Percentiles rank a stretch among this genome's conserved stretches.
These are phyloP conservation scores for Drosophila melanogaster DNA, from an alignment of 1,140 invertebrate species.

Conservation along the genomic window Release_6_plus_ISO1_MT NC_004354.4:14284501-14285000, in stretches of 20 bases:
- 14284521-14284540: slow-evolving; percentile 1
- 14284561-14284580: neutral
- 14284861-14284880: neutral
- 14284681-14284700: neutral
- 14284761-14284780: neutral
- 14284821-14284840: neutral
- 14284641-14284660: neutral
- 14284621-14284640: neutral
- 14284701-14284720: neutral
- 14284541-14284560: neutral
- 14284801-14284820: neutral
- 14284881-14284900: neutral
- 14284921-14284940: neutral
- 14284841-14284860: neutral
- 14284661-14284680: neutral
- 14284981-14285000: neutral
- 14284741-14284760: neutral
- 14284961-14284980: neutral
- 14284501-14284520: neutral
- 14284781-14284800: neutral
- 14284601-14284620: slow-evolving; percentile 1
- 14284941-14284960: slow-evolving; percentile 1
- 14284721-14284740: slow-evolving; percentile 1
- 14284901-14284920: neutral
- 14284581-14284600: neutral